Evolutionary conservation across 1,140 invertebrate genomes (phyloP), one percentile per base, ranked within the genome.

Genomic region (Tachypleus tridentatus): DNA sequence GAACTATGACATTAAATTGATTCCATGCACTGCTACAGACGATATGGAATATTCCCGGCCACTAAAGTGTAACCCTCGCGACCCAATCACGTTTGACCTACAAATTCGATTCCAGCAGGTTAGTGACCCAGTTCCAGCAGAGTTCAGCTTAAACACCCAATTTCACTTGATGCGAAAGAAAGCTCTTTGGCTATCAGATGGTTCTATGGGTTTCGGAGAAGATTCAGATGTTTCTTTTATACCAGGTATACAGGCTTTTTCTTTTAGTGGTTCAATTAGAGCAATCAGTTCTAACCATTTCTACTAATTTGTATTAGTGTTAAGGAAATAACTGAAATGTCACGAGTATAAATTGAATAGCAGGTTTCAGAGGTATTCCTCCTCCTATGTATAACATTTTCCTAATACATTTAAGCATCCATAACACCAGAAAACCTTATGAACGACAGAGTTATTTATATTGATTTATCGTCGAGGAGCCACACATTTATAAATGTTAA

Each of bases 61-160:
- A 47, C 60, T 72, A n/a, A 66, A 60, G n/a, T 79, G 78, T 68
- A 72, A 73, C 51, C 76, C 77, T 5, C 67, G 72, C 51, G 67
- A 74, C 2, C 72, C 72, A 8, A 66, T 78, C 49, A 72, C 69
- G 67, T 79, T 79, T 70, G 72, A 76, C 57, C 72, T 79, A 10
- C 73, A 76, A 58, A 73, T 79, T 63, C 64, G 75, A 60, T 75
- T 79, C 65, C 77, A 79, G 67, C 77, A 77, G 68, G 73, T 78
- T 58, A 77, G 74, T 65, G 76, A 79, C 62, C 75, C 76, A 11
- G 76, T 78, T 9, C 72, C 77, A 4, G 66, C 73, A 3, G 67
- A 74, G 61, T 78, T 73, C 66, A 76, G 71, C 57, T 70, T 77
- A 52, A 73, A 77, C 62, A 76, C 77, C 0, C 69, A 76, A 9